These are phyloP conservation scores for Paedocypris micromegethes DNA, from an alignment of 2,797 vertebrate species.

Conservation along the genomic window DNA sequence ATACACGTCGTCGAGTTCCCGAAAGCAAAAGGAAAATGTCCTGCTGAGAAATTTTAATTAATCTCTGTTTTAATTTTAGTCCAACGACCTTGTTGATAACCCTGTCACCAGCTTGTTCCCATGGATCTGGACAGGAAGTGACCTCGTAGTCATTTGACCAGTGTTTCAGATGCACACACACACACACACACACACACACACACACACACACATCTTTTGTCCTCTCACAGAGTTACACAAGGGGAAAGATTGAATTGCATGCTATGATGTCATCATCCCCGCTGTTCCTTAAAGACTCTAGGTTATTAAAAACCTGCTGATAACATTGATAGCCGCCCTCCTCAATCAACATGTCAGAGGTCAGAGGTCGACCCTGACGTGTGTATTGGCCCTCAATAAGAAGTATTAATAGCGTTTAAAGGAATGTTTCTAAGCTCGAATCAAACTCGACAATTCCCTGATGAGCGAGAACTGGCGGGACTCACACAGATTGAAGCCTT, in stretches of 20 bases:
- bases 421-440: slow-evolving; percentile 11
- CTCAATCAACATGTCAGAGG: slow-evolving; percentile 15
- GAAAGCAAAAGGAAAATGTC: background rate
- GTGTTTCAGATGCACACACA: background rate
- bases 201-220: background rate
- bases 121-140: slow-evolving; percentile 19
- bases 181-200: background rate
- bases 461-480: background rate
- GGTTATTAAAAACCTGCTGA: slow-evolving; percentile 33
- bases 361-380: slow-evolving; percentile 32
- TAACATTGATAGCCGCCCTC: slow-evolving; percentile 21
- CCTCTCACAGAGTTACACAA: background rate
- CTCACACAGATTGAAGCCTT: background rate
- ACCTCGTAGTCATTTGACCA: slow-evolving; percentile 14
- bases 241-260: slow-evolving; percentile 18
- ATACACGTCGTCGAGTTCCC: slow-evolving; percentile 11
- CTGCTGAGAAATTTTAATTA: background rate
- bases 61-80: slow-evolving; percentile 9
- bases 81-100: slow-evolving; percentile 21
- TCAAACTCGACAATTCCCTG: background rate
- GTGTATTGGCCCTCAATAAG: slow-evolving; percentile 18
- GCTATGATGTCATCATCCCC: slow-evolving; percentile 21
- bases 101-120: slow-evolving; percentile 11
- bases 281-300: slow-evolving; percentile 12
- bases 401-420: slow-evolving; percentile 24